Conservation (phyloP, 92 coral and sea anemone genomes). For the Parazoanthus swiftii region DNA sequence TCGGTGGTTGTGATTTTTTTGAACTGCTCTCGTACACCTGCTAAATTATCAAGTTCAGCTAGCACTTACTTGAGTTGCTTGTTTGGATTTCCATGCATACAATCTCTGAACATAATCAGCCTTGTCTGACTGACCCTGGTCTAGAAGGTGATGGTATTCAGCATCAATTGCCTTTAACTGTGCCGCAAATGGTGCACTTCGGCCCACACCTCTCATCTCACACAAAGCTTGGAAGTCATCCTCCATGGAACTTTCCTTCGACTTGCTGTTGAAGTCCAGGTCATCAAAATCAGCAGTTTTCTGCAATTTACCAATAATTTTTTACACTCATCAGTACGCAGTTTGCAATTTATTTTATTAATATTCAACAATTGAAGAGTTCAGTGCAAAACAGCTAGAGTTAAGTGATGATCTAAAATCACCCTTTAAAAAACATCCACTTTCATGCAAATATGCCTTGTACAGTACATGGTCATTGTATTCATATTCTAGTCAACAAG, state of each 20-base stretch:
- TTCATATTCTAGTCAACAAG: no score
- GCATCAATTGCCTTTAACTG: conserved; percentile 95
- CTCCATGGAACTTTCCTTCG: conserved; percentile 91
- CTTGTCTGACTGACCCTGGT: conserved; percentile 89
- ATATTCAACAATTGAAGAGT: neutral
- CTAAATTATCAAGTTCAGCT: no score
- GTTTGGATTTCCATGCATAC: conserved; percentile 93
- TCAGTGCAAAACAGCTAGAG: no score
- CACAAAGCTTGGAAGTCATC: conserved; percentile 96
- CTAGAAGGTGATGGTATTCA: conserved; percentile 90
- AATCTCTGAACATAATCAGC: conserved; percentile 94
- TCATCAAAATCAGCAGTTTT: conserved; percentile 66
- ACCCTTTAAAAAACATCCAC: no score
- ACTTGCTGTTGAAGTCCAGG: conserved; percentile 84
- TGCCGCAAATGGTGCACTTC: conserved; percentile 79
- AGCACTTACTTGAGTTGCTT: conserved; percentile 72
- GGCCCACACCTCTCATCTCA: conserved; percentile 88
- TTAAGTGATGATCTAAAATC: no score
- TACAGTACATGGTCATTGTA: no score
- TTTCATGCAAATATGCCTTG: no score
- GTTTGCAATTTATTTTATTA: neutral
- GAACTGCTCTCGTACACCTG: no score
- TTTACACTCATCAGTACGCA: no score
- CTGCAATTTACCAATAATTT: conserved; percentile 40
- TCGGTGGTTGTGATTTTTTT: no score